phyloP scores from a whole-genome alignment of 1,140 invertebrate species.

The Acromyrmex echinatior region DNA sequence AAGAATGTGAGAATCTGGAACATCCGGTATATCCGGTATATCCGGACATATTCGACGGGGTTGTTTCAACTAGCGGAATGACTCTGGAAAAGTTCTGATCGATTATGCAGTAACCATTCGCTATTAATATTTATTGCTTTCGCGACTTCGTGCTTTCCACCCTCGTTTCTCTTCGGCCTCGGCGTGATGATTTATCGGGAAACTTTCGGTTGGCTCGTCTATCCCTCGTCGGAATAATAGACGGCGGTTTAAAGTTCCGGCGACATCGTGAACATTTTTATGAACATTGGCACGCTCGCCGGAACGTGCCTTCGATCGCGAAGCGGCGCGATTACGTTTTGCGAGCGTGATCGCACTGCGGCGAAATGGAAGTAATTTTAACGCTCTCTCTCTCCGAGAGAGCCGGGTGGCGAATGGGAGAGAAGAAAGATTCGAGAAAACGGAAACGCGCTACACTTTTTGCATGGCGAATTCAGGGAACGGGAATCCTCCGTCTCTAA shows the following conservation, averaged over 20 bases:
- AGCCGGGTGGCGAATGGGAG: background rate
- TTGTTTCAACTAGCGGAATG: constrained; percentile 40
- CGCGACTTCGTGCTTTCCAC: constrained; percentile 73
- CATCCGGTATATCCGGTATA: constrained; percentile 42
- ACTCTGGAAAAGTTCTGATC: constrained; percentile 63
- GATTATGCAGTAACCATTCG: constrained; percentile 73
- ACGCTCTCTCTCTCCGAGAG: background rate
- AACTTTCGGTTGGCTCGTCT: constrained; percentile 75
- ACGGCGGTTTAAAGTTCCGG: constrained; percentile 76
- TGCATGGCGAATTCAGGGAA: constrained; percentile 1
- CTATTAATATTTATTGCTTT: constrained; percentile 82
- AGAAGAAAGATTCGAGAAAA: constrained; percentile 18
- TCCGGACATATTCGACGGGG: background rate
- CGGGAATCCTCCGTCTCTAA: background rate
- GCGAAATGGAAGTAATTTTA: constrained; percentile 40
- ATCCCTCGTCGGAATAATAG: constrained; percentile 75
- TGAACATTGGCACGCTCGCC: constrained; percentile 63
- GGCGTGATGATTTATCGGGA: constrained; percentile 77
- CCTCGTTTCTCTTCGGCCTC: constrained; percentile 33
- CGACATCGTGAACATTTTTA: constrained; percentile 74
- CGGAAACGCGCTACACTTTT: constrained; percentile 30
- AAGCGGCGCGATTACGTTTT: constrained; percentile 9
- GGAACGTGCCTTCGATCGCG: constrained; percentile 49
- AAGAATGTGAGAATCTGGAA: background rate
- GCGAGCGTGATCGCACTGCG: constrained; percentile 27